These are phyloP conservation scores for Patella caerulea DNA, from an alignment of 2,888 invertebrate genomes.

Conservation along the genomic window DNA sequence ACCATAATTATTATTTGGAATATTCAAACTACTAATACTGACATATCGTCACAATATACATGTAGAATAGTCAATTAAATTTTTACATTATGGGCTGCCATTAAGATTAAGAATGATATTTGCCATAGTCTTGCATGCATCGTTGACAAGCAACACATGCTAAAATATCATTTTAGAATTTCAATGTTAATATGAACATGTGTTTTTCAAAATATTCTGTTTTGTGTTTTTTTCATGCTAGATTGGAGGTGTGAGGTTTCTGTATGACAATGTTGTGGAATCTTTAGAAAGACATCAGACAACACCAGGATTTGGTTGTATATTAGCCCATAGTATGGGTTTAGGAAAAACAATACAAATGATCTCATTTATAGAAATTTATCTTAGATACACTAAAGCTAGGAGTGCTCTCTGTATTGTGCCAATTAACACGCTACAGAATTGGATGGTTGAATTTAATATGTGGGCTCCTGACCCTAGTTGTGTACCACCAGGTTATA, in stretches of 20 bases:
- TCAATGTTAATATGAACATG: background rate
- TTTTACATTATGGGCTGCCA: too few species aligned
- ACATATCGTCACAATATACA: too few species aligned
- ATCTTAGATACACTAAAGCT: conserved; percentile 89
- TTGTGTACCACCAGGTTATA: conserved; percentile 52
- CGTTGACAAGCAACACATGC: background rate
- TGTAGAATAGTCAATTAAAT: too few species aligned
- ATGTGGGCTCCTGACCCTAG: conserved; percentile 87
- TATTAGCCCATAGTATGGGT: conserved; percentile 99
- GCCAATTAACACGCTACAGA: conserved; percentile 98
- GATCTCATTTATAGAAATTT: conserved; percentile 95
- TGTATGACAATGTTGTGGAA: conserved; percentile 97
- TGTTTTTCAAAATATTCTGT: background rate
- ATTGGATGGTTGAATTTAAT: conserved; percentile 97
- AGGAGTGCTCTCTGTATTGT: conserved; percentile 95
- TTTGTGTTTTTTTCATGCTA: conserved; percentile 68
- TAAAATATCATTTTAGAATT: background rate
- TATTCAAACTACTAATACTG: too few species aligned
- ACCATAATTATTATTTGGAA: too few species aligned
- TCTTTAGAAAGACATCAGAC: conserved; percentile 89
- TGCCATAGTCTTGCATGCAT: too few species aligned
- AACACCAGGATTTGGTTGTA: conserved; percentile 94
- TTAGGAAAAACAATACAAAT: conserved; percentile 96
- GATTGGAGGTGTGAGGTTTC: conserved; percentile 94
- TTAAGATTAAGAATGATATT: too few species aligned